Conservation (phyloP, 2,113 vertebrate species). For the Gavia stellata region DNA sequence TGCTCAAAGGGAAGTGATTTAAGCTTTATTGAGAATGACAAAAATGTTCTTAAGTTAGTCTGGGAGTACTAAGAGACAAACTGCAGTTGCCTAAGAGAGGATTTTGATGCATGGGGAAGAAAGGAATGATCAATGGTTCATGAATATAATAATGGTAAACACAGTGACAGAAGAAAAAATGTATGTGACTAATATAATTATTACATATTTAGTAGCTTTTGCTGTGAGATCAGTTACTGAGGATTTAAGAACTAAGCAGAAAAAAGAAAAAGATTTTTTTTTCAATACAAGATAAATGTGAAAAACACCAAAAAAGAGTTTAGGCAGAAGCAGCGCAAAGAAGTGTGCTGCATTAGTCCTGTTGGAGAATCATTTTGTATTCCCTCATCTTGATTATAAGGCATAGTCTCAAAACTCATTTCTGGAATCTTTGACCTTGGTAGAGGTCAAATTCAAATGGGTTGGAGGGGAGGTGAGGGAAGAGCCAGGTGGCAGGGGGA, state of each 20-base stretch:
- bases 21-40: not conserved
- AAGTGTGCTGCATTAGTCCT: not conserved
- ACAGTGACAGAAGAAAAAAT: constrained; percentile 24
- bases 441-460: not conserved
- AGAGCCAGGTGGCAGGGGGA: constrained; percentile 4
- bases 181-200: constrained; percentile 27
- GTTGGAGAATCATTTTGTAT: not conserved
- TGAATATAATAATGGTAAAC: constrained; percentile 36
- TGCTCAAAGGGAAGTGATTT: not conserved
- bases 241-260: not conserved
- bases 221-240: constrained; percentile 1
- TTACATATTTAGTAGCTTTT: constrained; percentile 38
- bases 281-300: not conserved
- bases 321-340: not conserved
- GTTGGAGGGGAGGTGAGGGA: not conserved
- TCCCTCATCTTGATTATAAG: not conserved
- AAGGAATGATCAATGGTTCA: constrained; percentile 31
- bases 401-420: not conserved
- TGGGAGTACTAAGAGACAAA: not conserved
- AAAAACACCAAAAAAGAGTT: not conserved
- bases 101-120: constrained; percentile 22
- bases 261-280: not conserved
- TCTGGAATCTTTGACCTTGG: constrained; percentile 32
- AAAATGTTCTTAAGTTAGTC: not conserved
- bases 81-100: not conserved